Evolutionary conservation across 2,888 invertebrate genomes (phyloP), one percentile per base, ranked within the genome.

Genomic region (Ectropis crepuscularia): DNA sequence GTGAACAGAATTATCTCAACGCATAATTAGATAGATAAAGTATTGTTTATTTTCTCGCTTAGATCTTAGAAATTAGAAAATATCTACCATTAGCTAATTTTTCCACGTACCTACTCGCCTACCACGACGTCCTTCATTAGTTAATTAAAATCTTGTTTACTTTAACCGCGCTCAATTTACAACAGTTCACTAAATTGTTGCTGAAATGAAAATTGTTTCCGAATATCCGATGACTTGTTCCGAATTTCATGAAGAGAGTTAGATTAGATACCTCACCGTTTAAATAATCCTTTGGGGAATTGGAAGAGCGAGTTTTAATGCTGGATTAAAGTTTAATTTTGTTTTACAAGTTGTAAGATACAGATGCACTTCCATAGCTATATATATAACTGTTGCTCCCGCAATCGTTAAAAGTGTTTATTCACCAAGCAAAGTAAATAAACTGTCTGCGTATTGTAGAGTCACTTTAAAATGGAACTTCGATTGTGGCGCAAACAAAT

Each of bases 171-270:
- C 48, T 49, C 36, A 41, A 63, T 57, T 59, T 63, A 53, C 54
- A 47, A 55, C 38, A 39, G 46, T 43, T 51, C 16, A 45, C 57
- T 58, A 61, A 66, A 63, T 57, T 60, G 51, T 47, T 51, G 45
- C 5, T 38, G 6, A 55, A 65, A 65, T 58, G 61, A 63, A 69
- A 69, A 68, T 69, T 66, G 61, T 70, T 69, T 62, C 62, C 55
- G 59, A 63, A 65, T 66, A 63, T 43, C 65, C 48, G 53, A 54
- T 53, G 50, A 63, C 36, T 63, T 58, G 43, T 47, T 61, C 51
- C 49, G 61, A 63, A 54, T 59, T 63, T 63, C 43, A 48, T 57
- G 9, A 55, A 61, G 55, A 51, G 37, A 39, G 50, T 57, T 49
- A 48, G 48, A 60, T 63, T 46, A 55, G 47, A 55, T 57, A 46